Conservation (phyloP, 92 coral and sea anemone genomes). For the Siderastrea radians region DNA sequence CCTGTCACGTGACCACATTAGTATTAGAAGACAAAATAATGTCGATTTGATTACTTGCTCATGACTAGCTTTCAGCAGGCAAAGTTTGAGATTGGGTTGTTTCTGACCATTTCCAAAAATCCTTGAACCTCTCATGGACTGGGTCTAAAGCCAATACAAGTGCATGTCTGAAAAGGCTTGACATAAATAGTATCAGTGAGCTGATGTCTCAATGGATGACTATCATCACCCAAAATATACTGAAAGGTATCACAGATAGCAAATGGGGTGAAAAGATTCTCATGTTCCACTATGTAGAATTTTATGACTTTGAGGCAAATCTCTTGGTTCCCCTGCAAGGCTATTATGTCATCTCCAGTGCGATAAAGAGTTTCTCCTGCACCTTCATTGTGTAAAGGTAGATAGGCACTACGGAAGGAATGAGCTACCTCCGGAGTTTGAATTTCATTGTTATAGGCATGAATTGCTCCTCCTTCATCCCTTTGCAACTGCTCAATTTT, state of each 20-base stretch:
- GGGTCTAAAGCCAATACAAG: constrained; percentile 33
- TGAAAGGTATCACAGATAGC: constrained; percentile 27
- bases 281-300: constrained; percentile 24
- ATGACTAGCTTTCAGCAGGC: too few relatives aligned
- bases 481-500: constrained; percentile 29
- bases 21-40: too few relatives aligned
- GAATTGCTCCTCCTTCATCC: constrained; percentile 34
- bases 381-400: constrained; percentile 41
- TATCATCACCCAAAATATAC: constrained; percentile 33
- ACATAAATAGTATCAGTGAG: constrained; percentile 45
- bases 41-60: too few relatives aligned
- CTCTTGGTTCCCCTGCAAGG: constrained; percentile 33
- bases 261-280: constrained; percentile 22
- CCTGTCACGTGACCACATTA: too few relatives aligned
- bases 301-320: constrained; percentile 35
- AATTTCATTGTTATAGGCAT: constrained; percentile 22
- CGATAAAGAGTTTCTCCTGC: constrained; percentile 36
- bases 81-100: too few relatives aligned
- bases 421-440: constrained; percentile 41
- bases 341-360: constrained; percentile 42
- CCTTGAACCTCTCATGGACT: too few relatives aligned
- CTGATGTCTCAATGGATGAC: constrained; percentile 26
- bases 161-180: constrained; percentile 34
- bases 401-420: constrained; percentile 23
- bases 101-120: too few relatives aligned